Conservation (phyloP, 1,140 invertebrate genomes). For the Leptinotarsa undecemlineata region DNA sequence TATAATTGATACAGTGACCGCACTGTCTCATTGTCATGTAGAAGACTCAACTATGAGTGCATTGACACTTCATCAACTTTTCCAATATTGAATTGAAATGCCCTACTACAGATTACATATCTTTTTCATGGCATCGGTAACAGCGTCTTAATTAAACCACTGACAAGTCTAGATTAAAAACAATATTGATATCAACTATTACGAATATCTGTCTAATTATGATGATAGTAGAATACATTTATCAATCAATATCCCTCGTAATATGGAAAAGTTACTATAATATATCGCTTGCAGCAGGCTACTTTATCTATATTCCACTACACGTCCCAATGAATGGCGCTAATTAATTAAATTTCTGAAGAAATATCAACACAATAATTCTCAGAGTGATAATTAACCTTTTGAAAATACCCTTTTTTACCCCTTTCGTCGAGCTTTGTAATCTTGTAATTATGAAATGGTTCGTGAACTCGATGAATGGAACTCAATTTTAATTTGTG, state of each 20-base stretch:
- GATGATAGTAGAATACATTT: conserved; percentile 14
- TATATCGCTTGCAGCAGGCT: background rate
- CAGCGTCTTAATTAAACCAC: conserved; percentile 10
- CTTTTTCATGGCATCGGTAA: conserved; percentile 13
- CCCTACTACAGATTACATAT: conserved; percentile 1
- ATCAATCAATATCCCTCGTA: background rate
- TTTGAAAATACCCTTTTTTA: background rate
- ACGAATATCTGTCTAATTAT: conserved; percentile 10
- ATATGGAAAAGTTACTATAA: background rate
- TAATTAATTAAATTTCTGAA: background rate
- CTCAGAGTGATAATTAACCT: background rate
- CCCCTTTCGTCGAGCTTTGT: conserved; percentile 1
- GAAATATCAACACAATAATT: background rate
- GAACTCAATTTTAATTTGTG: background rate
- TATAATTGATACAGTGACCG: background rate
- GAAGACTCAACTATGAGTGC: background rate
- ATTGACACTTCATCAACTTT: background rate
- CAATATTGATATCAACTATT: conserved; percentile 12
- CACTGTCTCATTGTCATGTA: background rate
- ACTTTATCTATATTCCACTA: background rate
- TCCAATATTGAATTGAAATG: background rate
- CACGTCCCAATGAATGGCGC: background rate
- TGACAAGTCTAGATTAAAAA: conserved; percentile 17
- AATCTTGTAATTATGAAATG: background rate
- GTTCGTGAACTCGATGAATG: background rate